Evolutionary conservation across 1,140 invertebrate species (phyloP).

Genomic region (Drosophila carrolli): DNA sequence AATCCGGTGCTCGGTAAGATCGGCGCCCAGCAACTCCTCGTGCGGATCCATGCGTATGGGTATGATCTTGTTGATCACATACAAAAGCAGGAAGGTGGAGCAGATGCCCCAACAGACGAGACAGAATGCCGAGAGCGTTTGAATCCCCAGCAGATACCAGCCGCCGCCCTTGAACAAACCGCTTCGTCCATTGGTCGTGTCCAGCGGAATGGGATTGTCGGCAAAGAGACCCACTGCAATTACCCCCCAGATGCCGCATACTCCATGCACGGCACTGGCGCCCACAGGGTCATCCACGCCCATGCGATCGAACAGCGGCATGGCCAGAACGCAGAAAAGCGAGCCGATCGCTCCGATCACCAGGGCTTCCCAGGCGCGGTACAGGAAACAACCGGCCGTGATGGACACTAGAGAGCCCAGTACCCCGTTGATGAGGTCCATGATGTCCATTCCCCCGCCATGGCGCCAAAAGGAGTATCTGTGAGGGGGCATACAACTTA

Average conservation of each 20-base stretch:
- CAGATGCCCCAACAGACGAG: constrained; percentile 90
- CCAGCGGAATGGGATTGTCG: constrained; percentile 91
- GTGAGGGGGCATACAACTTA: background rate
- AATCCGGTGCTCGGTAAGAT: constrained; percentile 94
- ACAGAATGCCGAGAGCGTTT: constrained; percentile 89
- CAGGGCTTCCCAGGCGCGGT: constrained; percentile 93
- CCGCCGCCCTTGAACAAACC: constrained; percentile 95
- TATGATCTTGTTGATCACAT: constrained; percentile 91
- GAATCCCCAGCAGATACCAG: constrained; percentile 93
- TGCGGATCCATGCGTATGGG: constrained; percentile 93
- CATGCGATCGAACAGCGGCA: constrained; percentile 90
- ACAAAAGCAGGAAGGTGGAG: constrained; percentile 89
- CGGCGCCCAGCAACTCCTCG: constrained; percentile 94
- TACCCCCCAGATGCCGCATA: constrained; percentile 91
- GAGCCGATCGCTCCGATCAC: constrained; percentile 93
- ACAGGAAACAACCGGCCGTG: constrained; percentile 96
- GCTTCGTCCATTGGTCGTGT: constrained; percentile 92
- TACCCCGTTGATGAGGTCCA: constrained; percentile 95
- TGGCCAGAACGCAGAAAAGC: constrained; percentile 88
- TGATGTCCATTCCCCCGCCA: constrained; percentile 91
- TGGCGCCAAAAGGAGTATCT: constrained; percentile 89
- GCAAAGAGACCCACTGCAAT: constrained; percentile 95
- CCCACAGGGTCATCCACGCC: constrained; percentile 96
- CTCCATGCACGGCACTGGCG: constrained; percentile 94
- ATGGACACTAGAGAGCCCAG: constrained; percentile 94